These are phyloP conservation scores for Ophion ellenae DNA, from an alignment of 2,888 invertebrate species.

Conservation along the genomic window DNA sequence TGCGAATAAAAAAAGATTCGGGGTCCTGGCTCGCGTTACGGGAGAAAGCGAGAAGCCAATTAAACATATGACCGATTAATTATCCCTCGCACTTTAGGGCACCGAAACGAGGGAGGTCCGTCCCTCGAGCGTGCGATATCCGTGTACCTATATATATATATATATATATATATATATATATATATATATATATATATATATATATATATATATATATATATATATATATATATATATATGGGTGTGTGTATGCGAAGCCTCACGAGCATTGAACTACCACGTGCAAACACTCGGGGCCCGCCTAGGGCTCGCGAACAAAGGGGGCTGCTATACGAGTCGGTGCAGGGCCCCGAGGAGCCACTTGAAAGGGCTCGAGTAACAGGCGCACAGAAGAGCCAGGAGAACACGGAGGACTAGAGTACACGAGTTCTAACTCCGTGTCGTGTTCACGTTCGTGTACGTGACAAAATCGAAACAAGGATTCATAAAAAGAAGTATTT, in stretches of 20 bases:
- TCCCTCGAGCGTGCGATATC: conserved; percentile 31
- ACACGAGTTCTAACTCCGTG: not conserved
- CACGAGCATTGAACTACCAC: conserved; percentile 20
- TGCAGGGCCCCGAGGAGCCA: conserved; percentile 51
- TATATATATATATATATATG: not conserved
- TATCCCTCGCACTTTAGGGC: conserved; percentile 43
- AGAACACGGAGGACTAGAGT: conserved; percentile 20
- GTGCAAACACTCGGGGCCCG: conserved; percentile 30
- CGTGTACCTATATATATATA: not conserved
- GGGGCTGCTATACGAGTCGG: conserved; percentile 4
- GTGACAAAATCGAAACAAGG: no score
- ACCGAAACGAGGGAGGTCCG: conserved; percentile 1
- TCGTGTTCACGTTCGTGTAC: no score
- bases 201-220: no score
- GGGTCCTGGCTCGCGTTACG: not conserved
- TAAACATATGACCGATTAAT: conserved; percentile 64
- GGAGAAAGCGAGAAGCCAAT: conserved; percentile 51
- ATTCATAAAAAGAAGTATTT: not conserved
- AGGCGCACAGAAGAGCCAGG: conserved; percentile 56
- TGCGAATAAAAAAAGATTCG: conserved; percentile 3
- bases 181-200: no score
- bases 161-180: no score
- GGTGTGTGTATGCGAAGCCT: conserved; percentile 4
- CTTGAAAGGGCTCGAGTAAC: conserved; percentile 58
- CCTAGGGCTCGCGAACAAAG: conserved; percentile 15